A percentile compares a stretch with the other conserved stretches of the same genome.
phyloP scores from a whole-genome alignment of 2,888 invertebrate species.

The Cantharis flavilabris region DNA sequence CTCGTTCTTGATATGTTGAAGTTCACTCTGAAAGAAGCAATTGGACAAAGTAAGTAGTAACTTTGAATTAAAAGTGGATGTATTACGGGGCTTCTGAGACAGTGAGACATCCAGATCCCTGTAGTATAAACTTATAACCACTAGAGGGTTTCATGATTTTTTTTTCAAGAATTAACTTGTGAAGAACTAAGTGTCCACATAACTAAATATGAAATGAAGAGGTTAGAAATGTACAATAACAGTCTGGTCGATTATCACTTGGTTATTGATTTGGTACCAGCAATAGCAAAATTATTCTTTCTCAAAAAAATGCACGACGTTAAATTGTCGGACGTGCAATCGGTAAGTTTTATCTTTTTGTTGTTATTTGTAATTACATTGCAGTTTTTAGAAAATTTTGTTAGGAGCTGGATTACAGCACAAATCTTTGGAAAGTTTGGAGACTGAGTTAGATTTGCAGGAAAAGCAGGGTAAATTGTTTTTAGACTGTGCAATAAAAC shows the following conservation, averaged over 20 bases:
- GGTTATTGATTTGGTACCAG: conserved; percentile 83
- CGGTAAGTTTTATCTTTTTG: conserved; percentile 59
- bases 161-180: conserved; percentile 62
- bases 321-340: conserved; percentile 81
- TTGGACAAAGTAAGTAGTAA: conserved; percentile 55
- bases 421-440: conserved; percentile 86
- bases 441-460: conserved; percentile 82
- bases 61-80: background rate
- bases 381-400: conserved; percentile 71
- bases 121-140: too few relatives aligned
- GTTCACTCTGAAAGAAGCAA: conserved; percentile 62
- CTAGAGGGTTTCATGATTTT: too few relatives aligned
- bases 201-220: conserved; percentile 81
- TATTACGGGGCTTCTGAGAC: too few relatives aligned
- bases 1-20: conserved; percentile 66
- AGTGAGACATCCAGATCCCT: too few relatives aligned
- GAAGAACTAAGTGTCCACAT: conserved; percentile 71
- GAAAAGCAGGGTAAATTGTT: conserved; percentile 84
- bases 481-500: conserved; percentile 77
- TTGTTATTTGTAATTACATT: background rate
- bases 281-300: conserved; percentile 79
- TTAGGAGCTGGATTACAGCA: conserved; percentile 92
- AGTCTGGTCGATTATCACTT: conserved; percentile 94
- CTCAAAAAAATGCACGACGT: conserved; percentile 67
- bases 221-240: conserved; percentile 86